phyloP scores from a whole-genome alignment of 2,888 invertebrate genomes.

The Resseliella maxima region DNA sequence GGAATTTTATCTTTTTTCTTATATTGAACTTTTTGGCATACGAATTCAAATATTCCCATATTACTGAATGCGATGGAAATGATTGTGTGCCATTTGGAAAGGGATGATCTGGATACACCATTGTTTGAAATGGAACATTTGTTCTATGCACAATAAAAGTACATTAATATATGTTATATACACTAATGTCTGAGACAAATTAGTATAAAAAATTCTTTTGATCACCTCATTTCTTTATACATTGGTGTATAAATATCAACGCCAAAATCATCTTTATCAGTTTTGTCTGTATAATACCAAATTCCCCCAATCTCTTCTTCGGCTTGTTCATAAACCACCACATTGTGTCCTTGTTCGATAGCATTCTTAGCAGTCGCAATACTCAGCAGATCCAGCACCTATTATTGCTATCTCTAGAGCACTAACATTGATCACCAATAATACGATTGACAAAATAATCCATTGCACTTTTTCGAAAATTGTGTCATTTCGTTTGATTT shows the following conservation, averaged over 20 bases:
- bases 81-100: not conserved
- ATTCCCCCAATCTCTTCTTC: constrained; percentile 84
- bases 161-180: not conserved
- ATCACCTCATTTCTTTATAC: constrained; percentile 90
- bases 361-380: constrained; percentile 81
- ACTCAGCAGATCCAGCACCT: constrained; percentile 90
- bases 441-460: too few relatives aligned
- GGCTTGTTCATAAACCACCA: constrained; percentile 82
- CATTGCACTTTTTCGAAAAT: too few relatives aligned
- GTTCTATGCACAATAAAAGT: not conserved
- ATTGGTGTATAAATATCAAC: constrained; percentile 89
- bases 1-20: constrained; percentile 72
- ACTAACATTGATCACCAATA: not conserved
- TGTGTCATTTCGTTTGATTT: too few relatives aligned
- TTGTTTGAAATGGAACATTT: not conserved
- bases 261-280: constrained; percentile 81
- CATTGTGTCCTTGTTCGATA: constrained; percentile 68
- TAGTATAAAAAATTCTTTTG: constrained; percentile 64
- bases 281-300: constrained; percentile 86
- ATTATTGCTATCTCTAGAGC: constrained; percentile 73
- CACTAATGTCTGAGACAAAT: not conserved
- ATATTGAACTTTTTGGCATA: constrained; percentile 79
- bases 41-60: constrained; percentile 77
- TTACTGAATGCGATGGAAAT: constrained; percentile 67
- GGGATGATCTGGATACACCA: not conserved